Base-by-base conservation (phyloP, 2,888 invertebrate species). In the Rugalucina vietnamica region DNA sequence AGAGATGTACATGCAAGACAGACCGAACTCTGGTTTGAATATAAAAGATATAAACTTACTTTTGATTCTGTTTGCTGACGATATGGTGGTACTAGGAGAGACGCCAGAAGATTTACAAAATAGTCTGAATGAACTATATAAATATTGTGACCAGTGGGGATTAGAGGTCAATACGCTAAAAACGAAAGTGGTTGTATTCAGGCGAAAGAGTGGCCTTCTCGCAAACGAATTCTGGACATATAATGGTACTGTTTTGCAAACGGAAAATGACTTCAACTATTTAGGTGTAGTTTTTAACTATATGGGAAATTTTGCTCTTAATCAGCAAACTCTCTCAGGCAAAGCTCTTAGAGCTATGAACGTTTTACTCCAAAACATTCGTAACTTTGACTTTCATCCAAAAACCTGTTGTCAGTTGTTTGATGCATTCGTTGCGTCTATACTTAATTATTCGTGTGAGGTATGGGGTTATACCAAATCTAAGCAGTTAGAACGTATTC, bases 401-500 rank as follows among this genome's bases (percentile, higher is more conserved):
- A 72, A n/a, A 54, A n/a, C 60, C 14, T 21, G n/a, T 1, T 72
- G 50, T 18, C 81, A 81, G 18, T 54, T 81, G 18, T 76, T 81
- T 50, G 73, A 82, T 73, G 39, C 82, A 18, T 82, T 82, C 34
- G 65, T 82, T 2, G 36, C 36, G 27, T 57, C 76, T 49, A 73
- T 82, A n/a, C 27, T 81, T 1, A 70, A 65, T 32, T 76, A 76
- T 43, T 14, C 24, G 3, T 81, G 81, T 70, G 34, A 29, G n/a
- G 50, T 77, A 5, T 81, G 32, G 43, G 72, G 76, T 8, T 72
- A 29, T 49, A 24, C 72, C 18, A 76, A 76, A 32, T 57, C 76
- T 1, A 72, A 76, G 24, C n/a, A 72, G 3, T 4, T 76, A 71
- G 81, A 81, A 24, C 34, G 71, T 37, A 32, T 77, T 39, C 82